Conservation (phyloP, 35 echinoderm and acorn worm genomes). For the Hemicentrotus pulcherrimus region DNA sequence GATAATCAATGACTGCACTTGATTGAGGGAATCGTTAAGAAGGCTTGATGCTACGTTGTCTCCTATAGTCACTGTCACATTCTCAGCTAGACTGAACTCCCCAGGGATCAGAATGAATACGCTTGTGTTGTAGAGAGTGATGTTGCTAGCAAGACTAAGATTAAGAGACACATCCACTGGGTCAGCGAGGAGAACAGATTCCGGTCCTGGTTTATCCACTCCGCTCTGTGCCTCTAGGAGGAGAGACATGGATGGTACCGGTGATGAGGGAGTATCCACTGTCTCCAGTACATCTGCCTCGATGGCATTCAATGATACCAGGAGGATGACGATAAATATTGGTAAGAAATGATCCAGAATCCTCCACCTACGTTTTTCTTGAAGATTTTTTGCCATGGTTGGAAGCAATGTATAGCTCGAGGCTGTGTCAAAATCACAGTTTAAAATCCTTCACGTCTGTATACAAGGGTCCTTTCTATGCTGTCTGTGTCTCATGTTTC, state of each 20-base stretch:
- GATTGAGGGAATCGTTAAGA: not conserved
- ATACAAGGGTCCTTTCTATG: not conserved
- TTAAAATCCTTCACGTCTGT: not conserved
- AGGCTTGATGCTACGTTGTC: not conserved
- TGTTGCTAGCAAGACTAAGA: not conserved
- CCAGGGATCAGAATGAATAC: not conserved
- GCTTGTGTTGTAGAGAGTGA: slow-evolving; percentile 7
- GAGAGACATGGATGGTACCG: not conserved
- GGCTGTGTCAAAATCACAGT: not conserved
- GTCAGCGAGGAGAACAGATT: not conserved
- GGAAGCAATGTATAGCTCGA: not conserved
- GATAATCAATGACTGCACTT: not conserved
- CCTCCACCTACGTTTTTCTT: not conserved
- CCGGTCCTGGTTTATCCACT: not conserved
- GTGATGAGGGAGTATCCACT: not conserved
- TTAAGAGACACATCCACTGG: not conserved
- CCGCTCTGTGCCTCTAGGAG: not conserved
- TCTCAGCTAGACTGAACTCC: slow-evolving; percentile 2
- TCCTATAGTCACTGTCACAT: not conserved
- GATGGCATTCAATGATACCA: not conserved
- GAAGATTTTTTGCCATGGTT: not conserved
- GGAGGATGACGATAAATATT: not conserved
- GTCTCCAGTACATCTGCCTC: not conserved
- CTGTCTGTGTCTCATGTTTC: not conserved
- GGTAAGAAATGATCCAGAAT: not conserved